Base-by-base conservation (phyloP, 2,113 vertebrate genomes). In the Falco punctatus region DNA sequence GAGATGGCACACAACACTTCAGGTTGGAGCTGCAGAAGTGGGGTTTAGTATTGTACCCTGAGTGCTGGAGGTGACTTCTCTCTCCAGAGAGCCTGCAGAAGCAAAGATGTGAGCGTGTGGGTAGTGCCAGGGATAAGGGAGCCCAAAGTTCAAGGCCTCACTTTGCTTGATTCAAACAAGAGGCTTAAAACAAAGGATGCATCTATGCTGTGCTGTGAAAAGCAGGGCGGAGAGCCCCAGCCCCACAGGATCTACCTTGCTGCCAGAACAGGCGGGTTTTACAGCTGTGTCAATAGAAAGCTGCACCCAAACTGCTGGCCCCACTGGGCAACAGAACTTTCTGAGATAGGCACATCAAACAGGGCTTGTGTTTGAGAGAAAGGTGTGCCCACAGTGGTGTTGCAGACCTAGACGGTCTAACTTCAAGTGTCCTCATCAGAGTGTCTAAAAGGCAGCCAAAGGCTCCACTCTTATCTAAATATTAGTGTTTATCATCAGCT, bases 231-330 rank as follows among this genome's bases (percentile, higher is more conserved):
- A 87, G 32, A 92, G 42, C 52, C 54, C 66, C 79, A 82, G 67
- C 40, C 71, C 66, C 88, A 64, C 79, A 85, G 90, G 70, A 91
- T 74, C 61, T 78, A n/a, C 72, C 51, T 70, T 1, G 6, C 22
- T 74, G 73, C 90, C 90, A 90, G 78, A 52, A 83, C 8, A 14
- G 80, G 77, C 1, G 0, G 40, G 40, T 88, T 88, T 88, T 65
- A 82, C 90, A 97, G 62, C 92, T 94, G 90, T 93, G 95, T 97
- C 94, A 92, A 93, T 40, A 93, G 71, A 93, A 75, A 83, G 92
- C 92, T 88, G 71, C 92, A 92, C 66, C 92, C 85, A 90, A 82
- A 85, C 61, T 90, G 52, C 62, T 88, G 81, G 65, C 44, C 57
- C 49, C 11, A 15, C 70, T 79, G 81, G 48, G 66, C 7, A 2